Base-by-base conservation (phyloP, 2,888 invertebrate species). In the Subacronicta megacephala region DNA sequence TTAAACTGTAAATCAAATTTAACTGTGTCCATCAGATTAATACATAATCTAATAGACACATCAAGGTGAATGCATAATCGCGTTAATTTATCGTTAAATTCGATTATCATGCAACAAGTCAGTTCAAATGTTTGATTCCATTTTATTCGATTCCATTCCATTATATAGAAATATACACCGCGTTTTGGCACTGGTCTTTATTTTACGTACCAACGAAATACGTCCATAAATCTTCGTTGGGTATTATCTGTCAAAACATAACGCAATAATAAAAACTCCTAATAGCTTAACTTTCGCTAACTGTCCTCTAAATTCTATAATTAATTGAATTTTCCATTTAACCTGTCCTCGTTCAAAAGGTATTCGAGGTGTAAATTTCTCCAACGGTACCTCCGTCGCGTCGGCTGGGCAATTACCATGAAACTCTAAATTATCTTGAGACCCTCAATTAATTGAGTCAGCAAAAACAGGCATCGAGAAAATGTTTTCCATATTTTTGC, bases 251-350 rank as follows among this genome's bases (percentile, higher is more conserved):
- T 58, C 71, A 61, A 58, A 64, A 62, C 64, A 59, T 42, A 47
- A 46, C 20, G 43, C 36, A 50, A 64, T 63, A 62, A 62, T 73
- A 67, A 68, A 74, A 72, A 61, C 52, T 23, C 41, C 31, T 55
- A 66, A 64, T 44, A 59, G 60, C 58, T 36, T 17, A 65, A 74
- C 53, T 72, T 72, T 60, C 31, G 16, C 58, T 44, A 62, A 66
- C 50, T 61, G 47, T 52, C 38, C 31, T 31, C 40, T 16, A 36
- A 72, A 62, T 51, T 64, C 49, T 47, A 53, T 56, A 67, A 62
- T 62, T 72, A 63, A 70, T 68, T 67, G 38, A 62, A 56, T 62
- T 56, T 43, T 17, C 26, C 44, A 37, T 66, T 52, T 50, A 52
- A 62, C 67, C 67, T 67, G 62, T 40, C 54, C 17, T 15, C 43